Conservation (phyloP, 2,797 vertebrate genomes). For the Pogoniulus pusillus region DNA sequence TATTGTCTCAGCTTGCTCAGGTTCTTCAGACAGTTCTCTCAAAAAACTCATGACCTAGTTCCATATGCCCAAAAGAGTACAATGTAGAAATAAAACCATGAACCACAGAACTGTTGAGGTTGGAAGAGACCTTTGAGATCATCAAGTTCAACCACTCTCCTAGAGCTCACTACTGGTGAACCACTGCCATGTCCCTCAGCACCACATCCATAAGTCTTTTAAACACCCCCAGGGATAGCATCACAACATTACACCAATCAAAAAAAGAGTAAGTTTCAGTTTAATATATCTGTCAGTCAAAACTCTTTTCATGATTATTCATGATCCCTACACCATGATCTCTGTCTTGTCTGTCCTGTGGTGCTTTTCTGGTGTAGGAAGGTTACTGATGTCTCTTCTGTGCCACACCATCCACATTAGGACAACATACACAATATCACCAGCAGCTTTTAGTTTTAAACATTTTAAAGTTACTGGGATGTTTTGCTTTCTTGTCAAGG, state of each 20-base stretch:
- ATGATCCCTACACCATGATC: accelerated
- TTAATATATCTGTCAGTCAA: neutral
- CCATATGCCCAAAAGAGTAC: neutral
- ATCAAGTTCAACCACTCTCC: too few relatives aligned
- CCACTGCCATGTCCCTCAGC: too few relatives aligned
- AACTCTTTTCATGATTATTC: neutral
- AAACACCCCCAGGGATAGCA: too few relatives aligned
- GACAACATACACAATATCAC: neutral
- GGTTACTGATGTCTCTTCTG: neutral
- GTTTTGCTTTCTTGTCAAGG: neutral
- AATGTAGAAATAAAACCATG: too few relatives aligned
- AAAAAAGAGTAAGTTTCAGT: neutral
- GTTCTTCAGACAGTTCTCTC: neutral
- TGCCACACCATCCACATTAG: neutral
- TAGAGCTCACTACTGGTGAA: too few relatives aligned
- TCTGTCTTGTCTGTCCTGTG: neutral
- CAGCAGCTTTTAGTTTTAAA: neutral
- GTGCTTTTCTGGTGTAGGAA: neutral
- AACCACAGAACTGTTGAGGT: too few relatives aligned
- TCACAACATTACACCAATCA: neutral
- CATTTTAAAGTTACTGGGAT: neutral
- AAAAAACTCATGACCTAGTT: neutral
- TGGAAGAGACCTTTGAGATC: too few relatives aligned
- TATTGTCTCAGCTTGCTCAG: neutral
- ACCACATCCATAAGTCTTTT: too few relatives aligned